Conservation (phyloP, 2,797 vertebrate genomes). For the Hemitrygon akajei region DNA sequence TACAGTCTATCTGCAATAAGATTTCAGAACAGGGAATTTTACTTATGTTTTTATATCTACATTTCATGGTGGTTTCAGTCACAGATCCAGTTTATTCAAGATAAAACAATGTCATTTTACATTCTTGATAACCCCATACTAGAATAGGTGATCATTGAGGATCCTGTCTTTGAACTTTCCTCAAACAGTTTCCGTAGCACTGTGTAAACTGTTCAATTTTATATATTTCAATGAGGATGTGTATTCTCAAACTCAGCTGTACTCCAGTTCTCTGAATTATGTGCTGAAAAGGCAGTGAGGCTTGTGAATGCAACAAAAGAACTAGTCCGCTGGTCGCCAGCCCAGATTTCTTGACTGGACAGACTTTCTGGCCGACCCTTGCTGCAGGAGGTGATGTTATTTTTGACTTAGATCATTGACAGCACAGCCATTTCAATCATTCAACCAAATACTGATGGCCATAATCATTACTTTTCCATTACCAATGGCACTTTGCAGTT, state of each 20-base stretch:
- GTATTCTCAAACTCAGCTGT: neutral
- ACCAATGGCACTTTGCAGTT: neutral
- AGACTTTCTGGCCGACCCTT: neutral
- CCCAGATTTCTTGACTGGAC: neutral
- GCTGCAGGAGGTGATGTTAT: neutral
- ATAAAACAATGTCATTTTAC: neutral
- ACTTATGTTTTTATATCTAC: neutral
- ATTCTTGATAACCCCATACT: neutral
- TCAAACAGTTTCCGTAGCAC: neutral
- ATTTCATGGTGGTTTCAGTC: neutral
- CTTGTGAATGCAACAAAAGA: slow-evolving; percentile 5
- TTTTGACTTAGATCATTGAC: neutral
- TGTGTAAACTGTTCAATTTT: neutral
- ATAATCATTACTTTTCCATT: neutral
- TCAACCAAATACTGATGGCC: neutral
- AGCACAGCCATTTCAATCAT: neutral
- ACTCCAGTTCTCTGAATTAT: neutral
- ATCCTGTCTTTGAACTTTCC: neutral
- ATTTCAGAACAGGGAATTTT: neutral
- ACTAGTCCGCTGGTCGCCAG: neutral
- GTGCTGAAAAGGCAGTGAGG: neutral
- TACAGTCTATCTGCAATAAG: too few relatives aligned
- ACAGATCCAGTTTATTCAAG: neutral
- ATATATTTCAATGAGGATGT: neutral
- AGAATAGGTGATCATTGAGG: neutral